phyloP scores from a whole-genome alignment of 1,140 invertebrate species.

The Achroia grisella region DNA sequence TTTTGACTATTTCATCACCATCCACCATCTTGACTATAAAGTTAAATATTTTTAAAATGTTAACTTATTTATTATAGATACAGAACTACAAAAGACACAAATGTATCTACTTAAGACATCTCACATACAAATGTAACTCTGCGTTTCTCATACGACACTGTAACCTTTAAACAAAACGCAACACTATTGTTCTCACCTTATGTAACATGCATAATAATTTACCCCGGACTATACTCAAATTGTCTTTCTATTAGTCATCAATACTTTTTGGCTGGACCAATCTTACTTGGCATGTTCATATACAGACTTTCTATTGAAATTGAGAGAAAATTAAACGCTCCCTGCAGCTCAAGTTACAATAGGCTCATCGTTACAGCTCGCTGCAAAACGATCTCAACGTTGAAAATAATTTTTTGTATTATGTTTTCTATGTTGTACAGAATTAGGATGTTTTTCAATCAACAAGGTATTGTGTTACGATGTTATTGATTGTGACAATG shows the following conservation, averaged over 20 bases:
- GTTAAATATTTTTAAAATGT: too few relatives aligned
- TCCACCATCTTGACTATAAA: too few relatives aligned
- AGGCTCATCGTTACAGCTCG: neutral
- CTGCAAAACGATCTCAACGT: neutral
- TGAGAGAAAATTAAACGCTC: neutral
- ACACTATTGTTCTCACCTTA: constrained; percentile 1
- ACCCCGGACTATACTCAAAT: constrained; percentile 16
- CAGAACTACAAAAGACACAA: too few relatives aligned
- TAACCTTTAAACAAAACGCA: too few relatives aligned
- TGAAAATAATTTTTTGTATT: neutral
- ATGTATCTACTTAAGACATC: too few relatives aligned
- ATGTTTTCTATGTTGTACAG: constrained; percentile 16
- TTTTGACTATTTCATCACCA: too few relatives aligned
- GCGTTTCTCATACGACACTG: too few relatives aligned
- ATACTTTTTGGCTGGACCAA: constrained; percentile 8
- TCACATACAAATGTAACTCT: too few relatives aligned
- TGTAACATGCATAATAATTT: constrained; percentile 11
- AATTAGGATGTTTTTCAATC: constrained; percentile 33
- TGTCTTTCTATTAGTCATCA: constrained; percentile 12
- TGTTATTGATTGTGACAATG: constrained; percentile 20
- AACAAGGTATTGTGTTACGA: constrained; percentile 21
- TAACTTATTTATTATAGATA: too few relatives aligned
- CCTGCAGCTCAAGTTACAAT: neutral
- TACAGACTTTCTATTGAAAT: neutral
- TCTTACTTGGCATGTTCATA: constrained; percentile 1